Conservation (phyloP, 2,888 invertebrate genomes). For the Clunio marinus region DNA sequence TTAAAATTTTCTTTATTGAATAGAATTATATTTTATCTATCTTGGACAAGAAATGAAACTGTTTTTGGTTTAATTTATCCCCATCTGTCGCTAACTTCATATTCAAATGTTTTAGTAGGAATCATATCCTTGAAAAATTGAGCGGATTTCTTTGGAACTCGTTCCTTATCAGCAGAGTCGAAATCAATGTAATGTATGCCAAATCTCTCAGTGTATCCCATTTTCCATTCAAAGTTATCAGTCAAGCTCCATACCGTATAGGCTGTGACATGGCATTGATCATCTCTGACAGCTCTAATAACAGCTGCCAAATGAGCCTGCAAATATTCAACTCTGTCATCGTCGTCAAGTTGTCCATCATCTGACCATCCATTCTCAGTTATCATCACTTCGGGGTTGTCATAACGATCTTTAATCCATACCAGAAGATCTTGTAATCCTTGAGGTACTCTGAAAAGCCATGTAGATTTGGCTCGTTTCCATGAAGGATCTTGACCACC, state of each 20-base stretch:
- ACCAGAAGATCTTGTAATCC: slow-evolving; percentile 55
- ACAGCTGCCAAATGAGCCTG: slow-evolving; percentile 53
- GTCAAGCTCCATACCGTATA: slow-evolving; percentile 61
- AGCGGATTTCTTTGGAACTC: slow-evolving; percentile 62
- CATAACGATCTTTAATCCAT: slow-evolving; percentile 55
- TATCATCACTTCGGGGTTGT: slow-evolving; percentile 53
- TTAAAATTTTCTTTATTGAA: too few species aligned
- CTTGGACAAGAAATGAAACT: too few species aligned
- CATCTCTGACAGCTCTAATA: slow-evolving; percentile 51
- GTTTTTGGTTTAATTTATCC: too few species aligned
- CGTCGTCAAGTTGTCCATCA: slow-evolving; percentile 48
- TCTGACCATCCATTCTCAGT: slow-evolving; percentile 57
- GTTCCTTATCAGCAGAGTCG: slow-evolving; percentile 51
- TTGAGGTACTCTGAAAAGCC: slow-evolving; percentile 50
- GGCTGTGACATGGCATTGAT: slow-evolving; percentile 46
- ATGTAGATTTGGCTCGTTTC: slow-evolving; percentile 44
- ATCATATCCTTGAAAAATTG: slow-evolving; percentile 5
- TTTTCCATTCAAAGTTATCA: slow-evolving; percentile 64
- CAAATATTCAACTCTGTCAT: slow-evolving; percentile 50
- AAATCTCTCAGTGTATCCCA: slow-evolving; percentile 59
- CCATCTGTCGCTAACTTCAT: too few species aligned
- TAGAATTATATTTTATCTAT: too few species aligned
- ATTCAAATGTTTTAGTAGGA: not conserved
- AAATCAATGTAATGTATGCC: slow-evolving; percentile 68
- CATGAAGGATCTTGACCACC: slow-evolving; percentile 43